phyloP scores from a whole-genome alignment of 2,113 vertebrate species.

The Bubo bubo region DNA sequence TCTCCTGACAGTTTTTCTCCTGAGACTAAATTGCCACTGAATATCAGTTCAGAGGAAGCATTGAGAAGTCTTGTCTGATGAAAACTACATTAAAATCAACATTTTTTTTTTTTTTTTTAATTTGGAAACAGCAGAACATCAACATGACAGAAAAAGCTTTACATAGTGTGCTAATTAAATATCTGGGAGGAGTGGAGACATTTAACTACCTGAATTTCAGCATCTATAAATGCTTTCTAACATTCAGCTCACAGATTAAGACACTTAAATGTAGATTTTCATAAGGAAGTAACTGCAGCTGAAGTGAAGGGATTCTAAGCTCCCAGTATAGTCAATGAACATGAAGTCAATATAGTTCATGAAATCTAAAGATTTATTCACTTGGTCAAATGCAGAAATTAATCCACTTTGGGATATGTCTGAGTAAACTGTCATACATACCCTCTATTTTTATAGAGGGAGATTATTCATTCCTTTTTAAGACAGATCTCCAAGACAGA shows the following conservation, averaged over 20 bases:
- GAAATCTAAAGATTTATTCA: neutral
- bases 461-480: neutral
- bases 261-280: neutral
- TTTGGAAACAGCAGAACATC: neutral
- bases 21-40: neutral
- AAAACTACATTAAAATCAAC: neutral
- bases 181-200: neutral
- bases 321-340: neutral
- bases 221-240: neutral
- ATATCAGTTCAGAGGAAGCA: neutral
- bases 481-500: neutral
- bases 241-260: neutral
- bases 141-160: neutral
- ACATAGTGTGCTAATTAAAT: neutral
- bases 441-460: neutral
- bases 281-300: neutral
- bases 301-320: neutral
- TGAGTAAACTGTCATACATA: neutral
- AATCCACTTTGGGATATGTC: neutral
- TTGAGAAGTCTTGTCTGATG: neutral
- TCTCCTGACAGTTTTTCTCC: neutral
- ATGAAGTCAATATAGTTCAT: neutral
- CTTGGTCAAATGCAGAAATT: neutral
- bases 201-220: neutral
- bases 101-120: rapidly evolving